Conservation (phyloP, 2,888 invertebrate genomes). For the Dicyrtomina minuta region DNA sequence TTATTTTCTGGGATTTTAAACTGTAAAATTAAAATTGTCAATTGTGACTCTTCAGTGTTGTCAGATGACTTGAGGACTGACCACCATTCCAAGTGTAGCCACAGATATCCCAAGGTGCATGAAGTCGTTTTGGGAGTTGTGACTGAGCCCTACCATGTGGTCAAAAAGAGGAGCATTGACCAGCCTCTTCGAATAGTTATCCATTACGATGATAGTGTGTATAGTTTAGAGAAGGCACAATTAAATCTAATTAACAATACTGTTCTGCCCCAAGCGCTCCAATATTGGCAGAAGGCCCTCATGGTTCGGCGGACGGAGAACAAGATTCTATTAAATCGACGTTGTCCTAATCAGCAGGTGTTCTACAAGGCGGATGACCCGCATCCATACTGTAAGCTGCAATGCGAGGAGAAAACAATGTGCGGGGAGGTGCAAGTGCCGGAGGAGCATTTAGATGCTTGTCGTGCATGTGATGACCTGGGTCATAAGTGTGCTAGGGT, state of each 20-base stretch:
- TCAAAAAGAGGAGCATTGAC: slow-evolving; percentile 76
- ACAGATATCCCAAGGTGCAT: slow-evolving; percentile 17
- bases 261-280: slow-evolving; percentile 84
- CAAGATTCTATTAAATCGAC: slow-evolving; percentile 80
- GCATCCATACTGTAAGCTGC: slow-evolving; percentile 81
- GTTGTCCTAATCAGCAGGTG: slow-evolving; percentile 84
- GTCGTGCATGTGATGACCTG: slow-evolving; percentile 81
- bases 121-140: slow-evolving; percentile 73
- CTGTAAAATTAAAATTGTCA: no score
- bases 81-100: slow-evolving; percentile 5
- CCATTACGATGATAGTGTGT: slow-evolving; percentile 83
- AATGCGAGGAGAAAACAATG: slow-evolving; percentile 79
- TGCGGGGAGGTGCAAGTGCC: slow-evolving; percentile 96
- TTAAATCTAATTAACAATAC: slow-evolving; percentile 84
- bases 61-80: no score
- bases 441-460: slow-evolving; percentile 87
- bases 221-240: slow-evolving; percentile 80
- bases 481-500: slow-evolving; percentile 70
- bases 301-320: slow-evolving; percentile 82
- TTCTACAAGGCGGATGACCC: slow-evolving; percentile 72
- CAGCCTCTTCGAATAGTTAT: slow-evolving; percentile 81
- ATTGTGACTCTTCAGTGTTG: no score
- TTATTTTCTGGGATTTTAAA: no score
- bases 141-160: slow-evolving; percentile 74
- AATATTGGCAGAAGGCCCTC: slow-evolving; percentile 90